phyloP scores from a whole-genome alignment of 2,113 vertebrate species.

The Microcebus ravelobensis region DNA sequence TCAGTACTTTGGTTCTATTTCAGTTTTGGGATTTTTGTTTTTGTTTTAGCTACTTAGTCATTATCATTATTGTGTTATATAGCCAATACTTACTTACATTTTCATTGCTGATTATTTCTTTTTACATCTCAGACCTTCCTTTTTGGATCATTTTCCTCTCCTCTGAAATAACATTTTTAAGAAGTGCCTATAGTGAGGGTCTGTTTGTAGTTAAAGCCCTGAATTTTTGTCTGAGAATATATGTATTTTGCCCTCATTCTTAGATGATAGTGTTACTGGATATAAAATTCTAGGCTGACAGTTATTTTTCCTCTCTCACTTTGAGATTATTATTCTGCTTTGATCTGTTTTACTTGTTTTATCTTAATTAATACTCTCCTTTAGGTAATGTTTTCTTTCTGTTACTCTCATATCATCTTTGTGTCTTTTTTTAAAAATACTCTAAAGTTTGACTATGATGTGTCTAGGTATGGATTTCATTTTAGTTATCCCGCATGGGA shows the following conservation, averaged over 20 bases:
- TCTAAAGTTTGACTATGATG: not conserved
- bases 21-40: not conserved
- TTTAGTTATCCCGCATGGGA: not conserved
- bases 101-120: not conserved
- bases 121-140: not conserved
- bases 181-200: not conserved
- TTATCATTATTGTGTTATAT: not conserved
- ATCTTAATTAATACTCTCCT: not conserved
- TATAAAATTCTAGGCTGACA: not conserved
- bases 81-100: not conserved
- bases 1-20: not conserved
- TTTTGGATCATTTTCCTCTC: not conserved
- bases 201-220: not conserved
- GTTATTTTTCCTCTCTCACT: not conserved
- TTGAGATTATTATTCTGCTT: not conserved
- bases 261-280: not conserved
- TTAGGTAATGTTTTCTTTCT: not conserved
- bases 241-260: not conserved
- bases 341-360: not conserved
- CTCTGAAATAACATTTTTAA: not conserved
- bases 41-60: not conserved
- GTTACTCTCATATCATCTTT: not conserved
- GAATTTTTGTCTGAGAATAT: not conserved
- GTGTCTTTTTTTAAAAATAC: not conserved
- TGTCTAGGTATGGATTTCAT: not conserved